Evolutionary conservation across 2,888 invertebrate species (phyloP).

Genomic region (Drosophila tripunctata): DNA sequence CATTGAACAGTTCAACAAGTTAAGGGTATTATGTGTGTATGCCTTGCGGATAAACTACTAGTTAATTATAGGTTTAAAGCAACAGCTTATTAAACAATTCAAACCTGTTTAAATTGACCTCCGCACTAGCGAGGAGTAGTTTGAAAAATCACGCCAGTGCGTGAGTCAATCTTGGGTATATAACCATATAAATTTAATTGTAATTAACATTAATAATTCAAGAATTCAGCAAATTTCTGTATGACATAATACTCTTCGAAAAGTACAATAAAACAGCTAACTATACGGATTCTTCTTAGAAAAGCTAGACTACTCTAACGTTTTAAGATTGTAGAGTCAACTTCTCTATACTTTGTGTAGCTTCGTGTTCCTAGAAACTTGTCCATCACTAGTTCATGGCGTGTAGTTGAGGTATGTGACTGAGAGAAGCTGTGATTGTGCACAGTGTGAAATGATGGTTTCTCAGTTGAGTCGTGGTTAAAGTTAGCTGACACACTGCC

Average conservation of each 20-base stretch:
- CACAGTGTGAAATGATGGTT: background rate
- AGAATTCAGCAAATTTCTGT: too few relatives aligned
- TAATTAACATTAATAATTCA: background rate
- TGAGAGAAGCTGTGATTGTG: conserved; percentile 10
- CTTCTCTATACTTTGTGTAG: too few relatives aligned
- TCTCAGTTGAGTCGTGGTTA: conserved; percentile 28
- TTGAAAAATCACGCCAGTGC: conserved; percentile 4
- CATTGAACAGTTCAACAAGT: conserved; percentile 6
- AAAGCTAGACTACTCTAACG: too few relatives aligned
- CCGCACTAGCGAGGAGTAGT: conserved; percentile 37
- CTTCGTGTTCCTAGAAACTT: background rate
- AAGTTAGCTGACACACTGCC: conserved; percentile 20
- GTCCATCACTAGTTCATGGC: conserved; percentile 39
- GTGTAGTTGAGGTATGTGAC: conserved; percentile 18
- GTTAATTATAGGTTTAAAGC: conserved; percentile 48
- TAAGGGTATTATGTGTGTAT: conserved; percentile 6
- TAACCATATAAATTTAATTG: background rate
- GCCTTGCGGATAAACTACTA: conserved; percentile 31
- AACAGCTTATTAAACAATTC: conserved; percentile 40
- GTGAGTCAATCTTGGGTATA: background rate
- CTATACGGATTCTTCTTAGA: too few relatives aligned
- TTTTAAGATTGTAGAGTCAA: too few relatives aligned
- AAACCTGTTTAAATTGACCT: conserved; percentile 61
- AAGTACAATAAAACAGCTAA: too few relatives aligned
- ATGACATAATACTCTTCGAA: too few relatives aligned